Evolutionary conservation across 92 coral and sea anemone genomes (phyloP).

Genomic region (Epizoanthus stellaris): DNA sequence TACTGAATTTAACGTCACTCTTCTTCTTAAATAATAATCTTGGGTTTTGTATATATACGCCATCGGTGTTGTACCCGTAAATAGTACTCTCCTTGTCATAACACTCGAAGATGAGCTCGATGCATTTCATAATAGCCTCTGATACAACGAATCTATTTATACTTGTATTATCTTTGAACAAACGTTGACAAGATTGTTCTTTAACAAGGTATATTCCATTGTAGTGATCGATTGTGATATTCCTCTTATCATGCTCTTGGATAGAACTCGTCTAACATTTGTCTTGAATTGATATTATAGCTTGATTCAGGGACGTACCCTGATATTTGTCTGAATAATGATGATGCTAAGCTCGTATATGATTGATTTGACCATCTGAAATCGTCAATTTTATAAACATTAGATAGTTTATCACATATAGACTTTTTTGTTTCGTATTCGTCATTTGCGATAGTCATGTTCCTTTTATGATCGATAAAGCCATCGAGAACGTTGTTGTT

Average conservation of each 20-base stretch:
- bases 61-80: too few species aligned
- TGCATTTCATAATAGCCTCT: too few species aligned
- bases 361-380: constrained; percentile 48
- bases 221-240: too few species aligned
- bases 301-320: constrained; percentile 41
- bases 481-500: constrained; percentile 44
- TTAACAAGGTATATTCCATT: too few species aligned
- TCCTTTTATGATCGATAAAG: constrained; percentile 44
- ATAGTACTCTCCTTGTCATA: too few species aligned
- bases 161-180: too few species aligned
- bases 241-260: constrained; percentile 42
- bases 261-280: constrained; percentile 54
- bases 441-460: constrained; percentile 42
- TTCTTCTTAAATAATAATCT: constrained; percentile 28
- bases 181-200: too few species aligned
- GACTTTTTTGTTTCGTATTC: constrained; percentile 50
- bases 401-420: constrained; percentile 45
- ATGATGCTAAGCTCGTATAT: background rate
- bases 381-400: constrained; percentile 39
- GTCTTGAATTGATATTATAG: constrained; percentile 35
- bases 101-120: too few species aligned
- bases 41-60: constrained; percentile 10
- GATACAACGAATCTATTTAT: too few species aligned
- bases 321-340: constrained; percentile 32
- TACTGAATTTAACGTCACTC: constrained; percentile 36